Conservation (phyloP, 2,797 vertebrate species). For the Acropternis orthonyx region DNA sequence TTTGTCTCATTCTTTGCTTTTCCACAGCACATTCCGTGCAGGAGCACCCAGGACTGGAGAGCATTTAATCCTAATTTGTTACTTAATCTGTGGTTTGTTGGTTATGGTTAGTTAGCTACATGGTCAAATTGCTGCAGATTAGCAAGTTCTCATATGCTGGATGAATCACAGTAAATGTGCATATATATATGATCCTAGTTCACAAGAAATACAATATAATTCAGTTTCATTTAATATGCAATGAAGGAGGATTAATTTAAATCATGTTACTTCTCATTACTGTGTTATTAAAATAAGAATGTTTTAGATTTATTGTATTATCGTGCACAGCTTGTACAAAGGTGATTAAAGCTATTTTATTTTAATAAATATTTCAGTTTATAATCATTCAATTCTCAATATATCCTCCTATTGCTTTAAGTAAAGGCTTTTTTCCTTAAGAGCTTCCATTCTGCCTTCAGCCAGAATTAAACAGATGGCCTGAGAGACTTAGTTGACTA, state of each 20-base stretch:
- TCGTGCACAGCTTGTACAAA: neutral
- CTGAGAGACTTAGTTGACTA: neutral
- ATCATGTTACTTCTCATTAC: neutral
- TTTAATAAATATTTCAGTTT: conserved; percentile 2
- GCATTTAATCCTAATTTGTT: neutral
- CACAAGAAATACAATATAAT: neutral
- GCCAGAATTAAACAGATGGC: conserved; percentile 13
- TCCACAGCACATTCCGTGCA: neutral
- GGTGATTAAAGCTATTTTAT: neutral
- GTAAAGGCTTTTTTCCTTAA: neutral
- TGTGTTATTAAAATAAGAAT: neutral
- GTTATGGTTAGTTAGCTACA: neutral
- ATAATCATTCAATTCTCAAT: neutral
- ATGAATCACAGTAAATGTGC: neutral
- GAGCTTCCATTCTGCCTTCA: neutral
- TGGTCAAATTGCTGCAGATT: neutral
- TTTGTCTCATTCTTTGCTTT: neutral
- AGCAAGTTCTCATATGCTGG: neutral
- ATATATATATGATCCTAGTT: neutral
- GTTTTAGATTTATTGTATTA: conserved; percentile 2
- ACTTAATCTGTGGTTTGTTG: neutral
- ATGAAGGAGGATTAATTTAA: conserved; percentile 1
- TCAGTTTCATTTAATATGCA: neutral
- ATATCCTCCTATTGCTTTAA: neutral
- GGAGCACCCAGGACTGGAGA: neutral